Conservation (phyloP, 1,140 invertebrate genomes). For the Diorhabda carinulata region DNA sequence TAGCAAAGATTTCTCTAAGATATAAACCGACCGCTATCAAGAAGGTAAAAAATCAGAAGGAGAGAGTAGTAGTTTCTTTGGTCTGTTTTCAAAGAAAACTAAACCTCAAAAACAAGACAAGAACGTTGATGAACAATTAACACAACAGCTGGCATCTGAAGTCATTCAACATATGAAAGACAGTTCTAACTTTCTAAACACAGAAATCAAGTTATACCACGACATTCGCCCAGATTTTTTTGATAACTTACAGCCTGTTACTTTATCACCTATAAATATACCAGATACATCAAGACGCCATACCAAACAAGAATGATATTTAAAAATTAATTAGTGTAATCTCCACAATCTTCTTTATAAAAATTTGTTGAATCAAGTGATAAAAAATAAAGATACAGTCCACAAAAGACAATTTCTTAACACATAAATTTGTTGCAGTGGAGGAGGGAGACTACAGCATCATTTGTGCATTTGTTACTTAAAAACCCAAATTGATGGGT, state of each 20-base stretch:
- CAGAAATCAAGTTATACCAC: slow-evolving; percentile 31
- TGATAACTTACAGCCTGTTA: not conserved
- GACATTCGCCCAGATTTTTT: slow-evolving; percentile 20
- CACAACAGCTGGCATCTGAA: slow-evolving; percentile 1
- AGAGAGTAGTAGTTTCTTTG: slow-evolving; percentile 31
- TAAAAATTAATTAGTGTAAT: too few species aligned
- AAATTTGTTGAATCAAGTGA: too few species aligned
- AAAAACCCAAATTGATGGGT: too few species aligned
- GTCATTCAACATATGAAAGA: slow-evolving; percentile 17
- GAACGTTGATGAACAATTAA: slow-evolving; percentile 6
- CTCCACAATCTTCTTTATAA: too few species aligned
- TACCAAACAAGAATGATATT: too few species aligned
- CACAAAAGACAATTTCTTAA: too few species aligned
- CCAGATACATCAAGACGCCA: not conserved
- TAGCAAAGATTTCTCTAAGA: slow-evolving; percentile 34
- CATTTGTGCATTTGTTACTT: too few species aligned
- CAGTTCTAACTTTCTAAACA: slow-evolving; percentile 30
- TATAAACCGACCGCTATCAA: slow-evolving; percentile 34
- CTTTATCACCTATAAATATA: not conserved
- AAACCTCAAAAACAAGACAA: slow-evolving; percentile 25
- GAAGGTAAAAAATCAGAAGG: slow-evolving; percentile 19
- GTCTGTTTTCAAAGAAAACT: slow-evolving; percentile 30
- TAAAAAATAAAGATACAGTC: too few species aligned
- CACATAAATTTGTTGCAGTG: too few species aligned
- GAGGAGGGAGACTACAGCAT: too few species aligned